A percentile compares a stretch with the other conserved stretches of the same genome.
These are phyloP conservation scores for Drosophila parvula DNA, from an alignment of 1,140 invertebrate species.

Conservation along the genomic window DNA sequence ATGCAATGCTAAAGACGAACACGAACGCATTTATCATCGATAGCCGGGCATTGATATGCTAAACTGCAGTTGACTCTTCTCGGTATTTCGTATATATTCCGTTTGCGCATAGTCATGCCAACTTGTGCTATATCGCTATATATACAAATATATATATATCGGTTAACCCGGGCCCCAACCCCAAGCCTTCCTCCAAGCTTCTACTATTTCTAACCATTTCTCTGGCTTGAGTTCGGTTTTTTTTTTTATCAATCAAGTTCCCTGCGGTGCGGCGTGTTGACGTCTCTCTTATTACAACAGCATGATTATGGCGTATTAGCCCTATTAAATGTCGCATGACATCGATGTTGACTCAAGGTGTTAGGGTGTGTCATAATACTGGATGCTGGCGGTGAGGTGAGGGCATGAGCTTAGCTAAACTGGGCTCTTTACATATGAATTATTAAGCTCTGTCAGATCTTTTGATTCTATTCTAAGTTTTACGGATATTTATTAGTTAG, in stretches of 20 bases:
- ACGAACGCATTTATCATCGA: conserved; percentile 62
- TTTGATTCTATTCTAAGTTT: not conserved
- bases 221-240: conserved; percentile 23
- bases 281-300: conserved; percentile 79
- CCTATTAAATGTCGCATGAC: conserved; percentile 66
- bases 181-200: not conserved
- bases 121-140: conserved; percentile 7
- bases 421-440: not conserved
- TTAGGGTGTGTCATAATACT: conserved; percentile 68
- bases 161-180: conserved; percentile 21
- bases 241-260: conserved; percentile 72
- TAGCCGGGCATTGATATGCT: conserved; percentile 55
- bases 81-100: conserved; percentile 13
- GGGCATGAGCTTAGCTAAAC: conserved; percentile 21
- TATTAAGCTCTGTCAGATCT: not conserved
- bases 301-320: conserved; percentile 78
- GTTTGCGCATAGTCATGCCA: conserved; percentile 12
- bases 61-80: conserved; percentile 57
- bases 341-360: conserved; percentile 62
- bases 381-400: not conserved
- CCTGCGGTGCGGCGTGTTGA: conserved; percentile 77
- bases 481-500: conserved; percentile 6
- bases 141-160: conserved; percentile 18
- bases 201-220: conserved; percentile 10
- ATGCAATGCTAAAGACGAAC: conserved; percentile 50